Percentiles rank a stretch among this genome's conserved stretches.
phyloP scores from a whole-genome alignment of 2,888 invertebrate species.

The Eilema sororculum region DNA sequence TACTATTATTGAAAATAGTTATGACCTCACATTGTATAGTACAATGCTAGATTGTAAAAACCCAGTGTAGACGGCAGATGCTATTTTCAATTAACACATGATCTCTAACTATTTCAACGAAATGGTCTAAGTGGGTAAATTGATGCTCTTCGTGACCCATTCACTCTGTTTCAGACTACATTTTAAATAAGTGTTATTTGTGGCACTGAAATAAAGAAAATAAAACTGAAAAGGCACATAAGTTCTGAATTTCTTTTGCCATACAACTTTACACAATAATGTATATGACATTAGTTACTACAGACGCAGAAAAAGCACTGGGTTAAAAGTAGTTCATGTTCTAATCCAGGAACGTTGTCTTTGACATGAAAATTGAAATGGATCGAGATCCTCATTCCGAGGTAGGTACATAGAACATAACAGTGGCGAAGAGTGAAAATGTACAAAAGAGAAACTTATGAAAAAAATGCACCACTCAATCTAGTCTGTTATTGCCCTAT shows the following conservation, averaged over 20 bases:
- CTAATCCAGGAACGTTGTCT: too few species aligned
- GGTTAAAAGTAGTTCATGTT: not conserved
- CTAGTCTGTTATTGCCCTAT: too few species aligned
- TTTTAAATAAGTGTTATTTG: not conserved
- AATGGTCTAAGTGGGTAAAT: constrained; percentile 21
- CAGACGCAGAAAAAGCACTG: too few species aligned
- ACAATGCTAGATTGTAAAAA: not conserved
- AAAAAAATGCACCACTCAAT: too few species aligned
- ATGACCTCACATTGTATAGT: not conserved
- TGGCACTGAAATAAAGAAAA: not conserved
- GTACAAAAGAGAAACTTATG: too few species aligned
- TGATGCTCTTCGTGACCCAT: not conserved
- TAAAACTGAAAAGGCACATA: not conserved
- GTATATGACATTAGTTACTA: too few species aligned
- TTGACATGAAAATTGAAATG: too few species aligned
- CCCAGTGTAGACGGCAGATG: constrained; percentile 1
- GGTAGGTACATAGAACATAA: too few species aligned
- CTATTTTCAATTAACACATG: constrained; percentile 23
- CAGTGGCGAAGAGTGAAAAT: too few species aligned
- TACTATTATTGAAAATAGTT: not conserved
- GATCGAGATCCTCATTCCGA: too few species aligned
- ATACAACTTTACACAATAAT: too few species aligned
- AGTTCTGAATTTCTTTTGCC: not conserved
- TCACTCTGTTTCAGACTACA: not conserved
- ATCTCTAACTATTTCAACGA: constrained; percentile 18